Conservation (phyloP, 2,888 invertebrate genomes). For the Amphipoea oculea region DNA sequence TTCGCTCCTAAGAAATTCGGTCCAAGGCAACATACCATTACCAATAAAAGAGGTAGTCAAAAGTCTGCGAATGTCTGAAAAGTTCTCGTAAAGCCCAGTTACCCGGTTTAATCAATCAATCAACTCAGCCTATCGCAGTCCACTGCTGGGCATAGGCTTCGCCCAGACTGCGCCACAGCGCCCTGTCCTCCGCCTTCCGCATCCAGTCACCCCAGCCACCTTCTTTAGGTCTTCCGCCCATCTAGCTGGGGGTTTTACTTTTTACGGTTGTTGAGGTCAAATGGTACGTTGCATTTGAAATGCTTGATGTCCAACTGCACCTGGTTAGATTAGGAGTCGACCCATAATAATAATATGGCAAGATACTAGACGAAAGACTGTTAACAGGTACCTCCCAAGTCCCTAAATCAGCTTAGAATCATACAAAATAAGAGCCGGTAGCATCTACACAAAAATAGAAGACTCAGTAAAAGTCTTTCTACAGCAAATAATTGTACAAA, state of each 20-base stretch:
- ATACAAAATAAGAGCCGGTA: not conserved
- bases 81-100: not conserved
- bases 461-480: constrained; percentile 55
- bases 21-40: not conserved
- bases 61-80: not conserved
- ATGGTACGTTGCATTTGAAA: not conserved
- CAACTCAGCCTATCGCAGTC: too few relatives aligned
- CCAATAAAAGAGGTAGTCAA: not conserved
- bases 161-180: too few relatives aligned
- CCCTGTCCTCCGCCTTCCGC: too few relatives aligned
- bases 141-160: too few relatives aligned
- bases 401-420: not conserved
- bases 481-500: constrained; percentile 61
- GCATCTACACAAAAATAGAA: constrained; percentile 29
- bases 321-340: not conserved
- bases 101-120: too few relatives aligned
- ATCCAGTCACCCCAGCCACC: too few relatives aligned
- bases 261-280: too few relatives aligned
- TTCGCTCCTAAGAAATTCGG: not conserved
- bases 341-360: not conserved
- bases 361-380: not conserved
- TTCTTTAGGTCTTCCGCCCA: too few relatives aligned
- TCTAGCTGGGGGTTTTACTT: too few relatives aligned
- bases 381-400: not conserved
- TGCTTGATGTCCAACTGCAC: not conserved